Base-by-base conservation (phyloP, 2,888 invertebrate species). In the Acrobeloides nanus region DNA sequence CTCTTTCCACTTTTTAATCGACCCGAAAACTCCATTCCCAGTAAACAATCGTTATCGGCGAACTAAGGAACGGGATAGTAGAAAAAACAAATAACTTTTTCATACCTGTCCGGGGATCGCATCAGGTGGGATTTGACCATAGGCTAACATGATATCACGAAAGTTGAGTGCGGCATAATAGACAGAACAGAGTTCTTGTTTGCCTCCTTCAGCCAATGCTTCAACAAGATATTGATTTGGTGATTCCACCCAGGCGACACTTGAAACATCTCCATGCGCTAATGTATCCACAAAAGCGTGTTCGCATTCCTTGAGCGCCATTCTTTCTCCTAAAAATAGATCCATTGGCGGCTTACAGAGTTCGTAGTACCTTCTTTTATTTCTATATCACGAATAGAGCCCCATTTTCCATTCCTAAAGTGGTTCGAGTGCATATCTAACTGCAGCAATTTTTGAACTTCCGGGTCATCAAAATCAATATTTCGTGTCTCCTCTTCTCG, bases 121-220 rank as follows among this genome's bases (percentile, higher is more conserved):
- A 79, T 95, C 95, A 25, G 92, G 89, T 43, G 93, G 88, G 55
- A 95, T 81, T 79, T 93, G 92, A 64, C 93, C 95, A 21, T 89
- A 89, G 24, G 93, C 92, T 72, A 95, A 78, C 95, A 97, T 97
- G 61, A 95, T 84, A 77, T 97, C 95, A 61, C 93, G 84, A 85
- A 95, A 95, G 79, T 95, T 95, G 52, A 95, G 55, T 43, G 71
- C 68, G 18, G 71, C 57, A 46, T 68, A 71, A 59, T 71, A 71
- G 24, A 71, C 71, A 6, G 58, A 66, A 59, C 68, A 69, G 20
- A 71, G 56, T 55, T 69, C 58, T 41, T 58, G 64, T 17, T 42
- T 37, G 7, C 48, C 29, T 27, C 42, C 38, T 35, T 55, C 62
- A 46, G 60, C 59, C 21, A 48, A 49, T 12, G 64, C 55, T 15